Percentiles rank a stretch among this genome's conserved stretches.
Evolutionary conservation across 2,888 invertebrate genomes (phyloP).

Genomic region (Drosophila infuscata): DNA sequence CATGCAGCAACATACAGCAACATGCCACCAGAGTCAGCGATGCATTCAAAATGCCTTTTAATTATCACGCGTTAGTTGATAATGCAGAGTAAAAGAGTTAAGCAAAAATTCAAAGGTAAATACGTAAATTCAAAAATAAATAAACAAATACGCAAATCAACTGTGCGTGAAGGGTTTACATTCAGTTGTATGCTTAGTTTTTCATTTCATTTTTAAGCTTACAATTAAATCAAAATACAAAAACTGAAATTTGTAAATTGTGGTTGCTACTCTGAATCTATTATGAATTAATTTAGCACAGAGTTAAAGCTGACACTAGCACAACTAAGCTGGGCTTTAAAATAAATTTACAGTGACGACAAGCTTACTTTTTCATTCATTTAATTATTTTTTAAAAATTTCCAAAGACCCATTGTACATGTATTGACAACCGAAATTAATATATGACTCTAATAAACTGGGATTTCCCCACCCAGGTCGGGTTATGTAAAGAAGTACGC

Average conservation of each 20-base stretch:
- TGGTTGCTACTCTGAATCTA: background rate
- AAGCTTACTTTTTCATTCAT: too few relatives aligned
- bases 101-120: conserved; percentile 27
- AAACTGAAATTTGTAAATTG: conserved; percentile 9
- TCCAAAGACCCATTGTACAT: too few relatives aligned
- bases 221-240: conserved; percentile 31
- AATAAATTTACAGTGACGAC: too few relatives aligned
- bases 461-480: too few relatives aligned
- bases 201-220: background rate
- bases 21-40: conserved; percentile 60
- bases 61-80: conserved; percentile 60
- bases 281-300: background rate
- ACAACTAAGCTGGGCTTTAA: background rate
- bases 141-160: conserved; percentile 39
- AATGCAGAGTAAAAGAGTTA: conserved; percentile 13
- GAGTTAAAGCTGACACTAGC: background rate
- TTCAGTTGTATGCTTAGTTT: background rate
- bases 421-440: too few relatives aligned
- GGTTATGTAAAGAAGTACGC: too few relatives aligned
- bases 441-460: too few relatives aligned
- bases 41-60: conserved; percentile 68
- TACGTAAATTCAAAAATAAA: conserved; percentile 37
- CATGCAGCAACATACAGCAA: background rate
- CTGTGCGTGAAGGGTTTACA: conserved; percentile 41
- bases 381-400: too few relatives aligned